These are phyloP conservation scores for Malurus splendens DNA, from an alignment of 2,797 vertebrate genomes.

Conservation along the genomic window DNA sequence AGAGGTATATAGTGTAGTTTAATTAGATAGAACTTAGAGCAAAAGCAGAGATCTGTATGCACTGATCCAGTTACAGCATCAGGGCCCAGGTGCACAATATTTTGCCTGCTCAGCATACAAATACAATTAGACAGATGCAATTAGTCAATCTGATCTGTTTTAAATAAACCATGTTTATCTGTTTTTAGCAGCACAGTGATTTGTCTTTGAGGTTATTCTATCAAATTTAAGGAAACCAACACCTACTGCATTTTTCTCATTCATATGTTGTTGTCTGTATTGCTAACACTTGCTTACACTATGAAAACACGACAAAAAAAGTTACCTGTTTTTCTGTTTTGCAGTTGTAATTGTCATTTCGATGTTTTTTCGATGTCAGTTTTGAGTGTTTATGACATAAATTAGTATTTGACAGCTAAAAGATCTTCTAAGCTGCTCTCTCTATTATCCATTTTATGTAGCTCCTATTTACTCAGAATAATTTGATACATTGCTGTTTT, in stretches of 20 bases:
- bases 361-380: no score
- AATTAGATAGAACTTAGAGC: background rate
- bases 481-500: background rate
- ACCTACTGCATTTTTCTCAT: background rate
- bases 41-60: background rate
- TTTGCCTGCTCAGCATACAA: background rate
- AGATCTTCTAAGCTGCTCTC: background rate
- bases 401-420: background rate
- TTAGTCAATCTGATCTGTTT: background rate
- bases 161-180: background rate
- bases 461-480: background rate
- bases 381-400: background rate
- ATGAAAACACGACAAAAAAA: background rate
- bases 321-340: background rate
- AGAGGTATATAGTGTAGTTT: background rate
- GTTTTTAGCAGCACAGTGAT: background rate
- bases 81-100: background rate
- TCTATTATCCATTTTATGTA: background rate
- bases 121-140: background rate
- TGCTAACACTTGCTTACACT: background rate
- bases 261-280: background rate
- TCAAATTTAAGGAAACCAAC: background rate
- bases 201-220: background rate
- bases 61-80: background rate
- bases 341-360: background rate